Evolutionary conservation across 2,888 invertebrate genomes (phyloP).

Genomic region (Limnephilus marmoratus): DNA sequence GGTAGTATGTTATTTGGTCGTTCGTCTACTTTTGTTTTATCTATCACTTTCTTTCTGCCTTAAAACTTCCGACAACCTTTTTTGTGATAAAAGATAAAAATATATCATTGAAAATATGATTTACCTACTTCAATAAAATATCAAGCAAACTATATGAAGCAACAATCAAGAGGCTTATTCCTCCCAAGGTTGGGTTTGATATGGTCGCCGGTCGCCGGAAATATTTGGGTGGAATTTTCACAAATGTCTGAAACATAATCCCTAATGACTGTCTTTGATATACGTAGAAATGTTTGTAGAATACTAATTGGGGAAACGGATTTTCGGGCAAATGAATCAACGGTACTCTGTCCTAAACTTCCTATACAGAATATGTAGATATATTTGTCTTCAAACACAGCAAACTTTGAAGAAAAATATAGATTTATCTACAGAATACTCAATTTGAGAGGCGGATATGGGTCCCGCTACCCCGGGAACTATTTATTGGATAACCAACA

Average conservation of each 20-base stretch:
- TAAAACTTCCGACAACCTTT: neutral
- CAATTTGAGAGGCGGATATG: too few relatives aligned
- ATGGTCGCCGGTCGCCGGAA: neutral
- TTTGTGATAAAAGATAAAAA: neutral
- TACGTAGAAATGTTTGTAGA: neutral
- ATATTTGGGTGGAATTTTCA: neutral
- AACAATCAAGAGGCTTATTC: neutral
- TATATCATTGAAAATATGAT: neutral
- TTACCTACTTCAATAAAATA: neutral
- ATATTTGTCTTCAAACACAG: too few relatives aligned
- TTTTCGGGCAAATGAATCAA: neutral
- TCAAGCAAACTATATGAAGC: neutral
- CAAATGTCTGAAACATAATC: constrained; percentile 6
- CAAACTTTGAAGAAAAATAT: too few relatives aligned
- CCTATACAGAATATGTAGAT: neutral
- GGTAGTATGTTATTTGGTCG: neutral
- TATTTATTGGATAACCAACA: too few relatives aligned
- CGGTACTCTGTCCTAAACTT: neutral
- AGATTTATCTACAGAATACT: too few relatives aligned
- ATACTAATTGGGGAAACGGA: neutral
- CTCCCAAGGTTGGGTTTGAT: neutral
- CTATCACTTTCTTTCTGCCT: neutral
- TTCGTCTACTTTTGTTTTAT: neutral
- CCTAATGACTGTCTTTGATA: neutral
- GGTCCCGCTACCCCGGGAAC: too few relatives aligned